Base-by-base conservation (phyloP, 2,113 vertebrate species). In the Amblyornis subalaris region DNA sequence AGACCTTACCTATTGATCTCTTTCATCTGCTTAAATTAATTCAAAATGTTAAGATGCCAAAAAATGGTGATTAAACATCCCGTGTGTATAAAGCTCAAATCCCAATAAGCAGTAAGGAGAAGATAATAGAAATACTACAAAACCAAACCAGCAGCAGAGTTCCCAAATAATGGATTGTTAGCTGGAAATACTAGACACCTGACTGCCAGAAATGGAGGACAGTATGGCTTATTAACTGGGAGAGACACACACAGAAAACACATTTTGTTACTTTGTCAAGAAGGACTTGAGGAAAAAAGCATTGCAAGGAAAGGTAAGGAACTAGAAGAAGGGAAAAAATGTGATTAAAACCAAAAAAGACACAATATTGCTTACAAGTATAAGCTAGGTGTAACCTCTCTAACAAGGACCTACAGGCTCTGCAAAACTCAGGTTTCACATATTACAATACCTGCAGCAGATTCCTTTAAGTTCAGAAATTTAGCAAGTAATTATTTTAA, bases 1-100 rank as follows among this genome's bases (percentile, higher is more conserved):
- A 96, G 74, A 66, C 55, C 65, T 76, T 94, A 79, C 74, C 88
- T 89, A 96, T 85, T 94, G 85, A 95, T 94, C 83, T 95, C 67
- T 83, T 93, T 89, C 76, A 89, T 95, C 78, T 90, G 40, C 38
- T 89, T 79, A 96, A 92, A 96, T 96, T 88, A 96, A 93, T 89
- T 96, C 82, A 90, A 94, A 78, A 79, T 82, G 81, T 77, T 96
- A 85, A 85, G 35, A 93, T 90, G 85, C n/a, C 81, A 90, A 76
- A 88, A 89, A 93, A 62, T 7, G 9, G 54, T 95, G 83, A 94
- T 94, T 90, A 93, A 90, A 86, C 25, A 83, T 86, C 83, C 24
- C 42, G 28, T 14, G n/a, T 0, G 4, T 66, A 77, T 47, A 93
- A 75, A 86, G 55, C 40, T 65, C 40, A 84, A 75, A 85, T 77